Evolutionary conservation across 2,888 invertebrate genomes (phyloP), one percentile per base, ranked within the genome.

Genomic region (Cotesia congregata): DNA sequence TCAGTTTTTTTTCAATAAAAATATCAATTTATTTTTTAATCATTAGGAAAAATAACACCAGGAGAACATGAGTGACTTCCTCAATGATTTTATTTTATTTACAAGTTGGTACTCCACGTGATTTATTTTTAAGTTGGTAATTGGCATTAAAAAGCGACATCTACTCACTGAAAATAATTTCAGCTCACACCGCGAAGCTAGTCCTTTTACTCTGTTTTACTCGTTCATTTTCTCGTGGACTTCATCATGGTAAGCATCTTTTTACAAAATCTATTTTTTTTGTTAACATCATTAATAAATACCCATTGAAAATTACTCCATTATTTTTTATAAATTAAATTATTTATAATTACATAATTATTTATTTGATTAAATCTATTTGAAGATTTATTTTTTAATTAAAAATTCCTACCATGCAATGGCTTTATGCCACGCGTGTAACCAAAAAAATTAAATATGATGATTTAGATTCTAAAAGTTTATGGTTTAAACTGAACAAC

Each of bases 401-500:
- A 1, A 5, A 64, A 59, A 40, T 76, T 41, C 72, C 6, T 12
- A 30, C 1, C 5, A 39, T 20, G 38, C 59, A 12, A 9, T 5
- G 15, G 6, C 39, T 39, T 2, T 30, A 2, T 69, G 40, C 75
- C 80, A 76, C 77, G 69, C 64, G 70, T 77, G 41, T 65, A 72
- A 5, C 15, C n/a, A 1, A 7, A 41, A 41, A 50, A 40, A 38
- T 6, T 50, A 6, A 73, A 76, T 3, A 86, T 94, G 94, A 94
- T 94, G 94, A 94, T 92, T 91, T 91, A 92, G 91, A 91, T 90
- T 50, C 87, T 90, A 87, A 86, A 87, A 89, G 91, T 91, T 93
- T 92, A 93, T 93, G 93, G 94, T 94, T 93, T 91, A 90, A 91
- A 92, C 93, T 92, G 93, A 93, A 90, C 84, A 90, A 89, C 89